These are phyloP conservation scores for Platycnemis pennipes DNA, from an alignment of 2,888 invertebrate genomes.

Conservation along the genomic window DNA sequence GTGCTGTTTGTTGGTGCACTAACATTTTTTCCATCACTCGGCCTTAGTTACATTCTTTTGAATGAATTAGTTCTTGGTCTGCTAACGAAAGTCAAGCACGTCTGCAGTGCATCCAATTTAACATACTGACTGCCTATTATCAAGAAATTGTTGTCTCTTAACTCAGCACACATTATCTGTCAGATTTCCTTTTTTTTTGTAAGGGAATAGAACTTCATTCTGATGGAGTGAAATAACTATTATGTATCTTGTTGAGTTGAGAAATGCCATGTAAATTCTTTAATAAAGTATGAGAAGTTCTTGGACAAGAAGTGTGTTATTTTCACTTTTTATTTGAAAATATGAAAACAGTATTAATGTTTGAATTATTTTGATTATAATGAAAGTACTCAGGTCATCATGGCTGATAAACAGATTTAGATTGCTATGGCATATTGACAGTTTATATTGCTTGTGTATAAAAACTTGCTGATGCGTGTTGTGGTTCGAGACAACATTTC, in stretches of 20 bases:
- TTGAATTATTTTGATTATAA: neutral
- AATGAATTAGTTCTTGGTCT: neutral
- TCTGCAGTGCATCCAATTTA: neutral
- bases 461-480: neutral
- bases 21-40: neutral
- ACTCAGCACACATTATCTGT: neutral
- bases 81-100: neutral
- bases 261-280: neutral
- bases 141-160: constrained; percentile 36
- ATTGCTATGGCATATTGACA: constrained; percentile 1
- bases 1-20: neutral
- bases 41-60: neutral
- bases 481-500: constrained; percentile 16
- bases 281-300: neutral
- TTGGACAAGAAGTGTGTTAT: neutral
- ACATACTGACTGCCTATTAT: neutral
- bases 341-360: neutral
- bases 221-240: neutral
- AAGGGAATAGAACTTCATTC: neutral
- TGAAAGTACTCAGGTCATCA: no score
- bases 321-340: neutral
- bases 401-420: neutral
- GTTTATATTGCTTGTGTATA: neutral
- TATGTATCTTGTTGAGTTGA: neutral
- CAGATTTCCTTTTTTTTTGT: neutral